Base-by-base conservation (phyloP, 2,113 vertebrate species). In the Danionella cerebrum region DNA sequence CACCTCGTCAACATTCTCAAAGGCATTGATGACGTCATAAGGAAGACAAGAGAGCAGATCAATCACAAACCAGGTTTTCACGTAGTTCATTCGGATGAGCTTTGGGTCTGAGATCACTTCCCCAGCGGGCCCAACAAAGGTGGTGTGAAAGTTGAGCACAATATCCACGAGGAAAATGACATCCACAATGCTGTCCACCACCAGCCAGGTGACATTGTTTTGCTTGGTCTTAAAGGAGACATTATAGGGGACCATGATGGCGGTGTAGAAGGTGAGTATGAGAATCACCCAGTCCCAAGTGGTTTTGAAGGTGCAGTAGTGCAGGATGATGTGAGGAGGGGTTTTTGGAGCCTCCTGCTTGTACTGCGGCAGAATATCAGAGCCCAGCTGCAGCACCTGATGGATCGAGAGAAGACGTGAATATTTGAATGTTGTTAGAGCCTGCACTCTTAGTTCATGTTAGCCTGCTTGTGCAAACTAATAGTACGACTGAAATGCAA, bases 221-320 rank as follows among this genome's bases (percentile, higher is more conserved):
- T 98, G 95, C 76, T 96, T 95, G 74, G 95, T 97, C 85, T 97
- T 98, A 78, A 98, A 98, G 72, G 95, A 97, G 41, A 97, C 95
- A 0, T 98, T 98, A 85, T 98, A 98, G 83, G 95, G 95, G 36
- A 98, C 94, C 89, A 98, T 87, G 83, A 98, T 98, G 81, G 95
- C 95, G 0, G 95, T 98, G 86, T 98, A 98, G 86, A 98, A 97
- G 71, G 95, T 98, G 81, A 98, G 88, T 79, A 97, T 96, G 77
- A 98, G 86, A 83, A 98, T 98, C 75, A 98, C 92, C 95, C 95
- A 98, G 80, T 98, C 95, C 95, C 95, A 98, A 2, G 95, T 97
- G 78, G 95, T 97, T 85, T 98, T 98, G 80, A 98, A 98, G 63
- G 95, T 91, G 74, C 95, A 98, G 66, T 98, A 98, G 84, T 98